A percentile compares a stretch with the other conserved stretches of the same genome.
Conservation (phyloP, 2,797 vertebrate species). For the Pteronotus mesoamericanus region DNA sequence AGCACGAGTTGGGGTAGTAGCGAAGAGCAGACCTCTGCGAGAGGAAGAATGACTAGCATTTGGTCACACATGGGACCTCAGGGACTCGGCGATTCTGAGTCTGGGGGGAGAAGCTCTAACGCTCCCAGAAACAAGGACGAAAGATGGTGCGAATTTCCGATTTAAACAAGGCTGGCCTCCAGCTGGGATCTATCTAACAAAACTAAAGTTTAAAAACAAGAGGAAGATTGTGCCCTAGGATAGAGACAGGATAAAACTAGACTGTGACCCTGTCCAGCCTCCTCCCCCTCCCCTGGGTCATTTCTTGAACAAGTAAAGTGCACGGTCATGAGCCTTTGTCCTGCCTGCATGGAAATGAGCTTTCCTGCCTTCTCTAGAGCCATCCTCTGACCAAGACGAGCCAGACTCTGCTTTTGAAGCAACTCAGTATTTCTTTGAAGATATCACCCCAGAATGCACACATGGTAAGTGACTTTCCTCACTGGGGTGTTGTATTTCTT, state of each 20-base stretch:
- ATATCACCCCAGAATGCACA: constrained; percentile 94
- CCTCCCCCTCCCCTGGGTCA: background rate
- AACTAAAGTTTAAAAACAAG: background rate
- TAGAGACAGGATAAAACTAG: background rate
- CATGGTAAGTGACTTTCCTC: constrained; percentile 83
- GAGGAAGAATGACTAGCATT: background rate
- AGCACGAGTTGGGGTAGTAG: background rate
- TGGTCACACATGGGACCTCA: no score
- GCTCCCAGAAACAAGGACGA: background rate
- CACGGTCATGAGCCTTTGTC: background rate
- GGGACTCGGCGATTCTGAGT: background rate
- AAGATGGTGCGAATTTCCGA: background rate
- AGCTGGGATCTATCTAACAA: background rate
- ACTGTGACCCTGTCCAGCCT: background rate
- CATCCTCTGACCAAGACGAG: constrained; percentile 91
- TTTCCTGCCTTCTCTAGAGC: constrained; percentile 80
- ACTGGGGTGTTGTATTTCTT: accelerated
- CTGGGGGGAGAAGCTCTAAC: background rate
- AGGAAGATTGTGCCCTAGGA: background rate
- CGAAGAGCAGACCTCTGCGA: background rate
- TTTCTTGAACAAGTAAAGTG: background rate
- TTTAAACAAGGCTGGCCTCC: background rate
- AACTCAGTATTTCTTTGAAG: constrained; percentile 99
- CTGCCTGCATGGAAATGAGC: background rate
- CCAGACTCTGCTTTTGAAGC: constrained; percentile 98